A percentile compares a stretch with the other conserved stretches of the same genome.
Conservation (phyloP, 2,113 vertebrate genomes). For the Probosciger aterrimus region DNA sequence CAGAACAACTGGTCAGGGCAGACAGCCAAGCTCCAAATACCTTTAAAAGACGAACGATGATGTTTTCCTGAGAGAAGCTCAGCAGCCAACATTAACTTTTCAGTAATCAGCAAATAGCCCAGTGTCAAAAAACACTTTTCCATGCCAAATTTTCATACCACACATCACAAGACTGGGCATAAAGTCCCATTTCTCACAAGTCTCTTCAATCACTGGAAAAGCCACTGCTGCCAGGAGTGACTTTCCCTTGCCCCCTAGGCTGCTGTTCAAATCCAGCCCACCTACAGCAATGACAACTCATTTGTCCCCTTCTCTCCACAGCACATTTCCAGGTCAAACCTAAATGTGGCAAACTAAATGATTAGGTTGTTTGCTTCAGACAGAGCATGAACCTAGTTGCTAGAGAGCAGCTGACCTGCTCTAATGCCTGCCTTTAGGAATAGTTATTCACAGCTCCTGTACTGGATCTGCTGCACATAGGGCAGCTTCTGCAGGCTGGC, state of each 20-base stretch:
- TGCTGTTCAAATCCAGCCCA: neutral
- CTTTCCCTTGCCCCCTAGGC: neutral
- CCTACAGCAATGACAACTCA: neutral
- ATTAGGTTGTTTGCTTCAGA: neutral
- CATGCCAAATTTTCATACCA: neutral
- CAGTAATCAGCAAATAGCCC: neutral
- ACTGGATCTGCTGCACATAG: neutral
- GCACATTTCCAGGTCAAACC: neutral
- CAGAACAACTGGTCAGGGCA: neutral
- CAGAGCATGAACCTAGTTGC: neutral
- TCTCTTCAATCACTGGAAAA: neutral
- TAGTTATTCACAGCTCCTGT: neutral
- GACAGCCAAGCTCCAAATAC: neutral
- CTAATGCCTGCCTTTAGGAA: neutral
- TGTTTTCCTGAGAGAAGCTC: neutral
- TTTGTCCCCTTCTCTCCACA: neutral
- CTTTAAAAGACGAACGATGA: neutral
- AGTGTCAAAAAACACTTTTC: neutral
- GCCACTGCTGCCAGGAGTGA: neutral
- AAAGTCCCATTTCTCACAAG: neutral
- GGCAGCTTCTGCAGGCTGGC: neutral
- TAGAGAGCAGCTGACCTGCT: neutral
- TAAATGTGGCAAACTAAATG: fast-evolving
- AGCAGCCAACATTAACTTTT: neutral
- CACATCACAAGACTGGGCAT: neutral